Conservation (phyloP, 2,888 invertebrate species). For the Schrankia costaestrigalis region DNA sequence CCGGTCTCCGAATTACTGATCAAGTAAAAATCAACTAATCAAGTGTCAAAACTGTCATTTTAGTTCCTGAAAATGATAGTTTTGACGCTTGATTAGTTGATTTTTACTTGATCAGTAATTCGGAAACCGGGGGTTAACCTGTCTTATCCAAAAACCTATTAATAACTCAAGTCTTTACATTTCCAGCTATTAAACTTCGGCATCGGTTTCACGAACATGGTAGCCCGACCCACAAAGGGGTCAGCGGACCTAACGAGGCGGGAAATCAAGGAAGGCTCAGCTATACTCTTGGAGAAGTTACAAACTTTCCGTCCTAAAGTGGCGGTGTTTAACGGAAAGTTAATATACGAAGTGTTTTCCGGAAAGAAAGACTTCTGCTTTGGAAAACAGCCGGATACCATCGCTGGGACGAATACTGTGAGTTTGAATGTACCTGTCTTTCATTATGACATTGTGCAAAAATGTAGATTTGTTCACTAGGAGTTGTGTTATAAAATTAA, state of each 20-base stretch:
- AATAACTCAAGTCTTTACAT: background rate
- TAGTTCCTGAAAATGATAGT: too few species aligned
- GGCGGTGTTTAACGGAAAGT: slow-evolving; percentile 98
- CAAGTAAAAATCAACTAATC: too few species aligned
- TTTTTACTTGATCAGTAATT: background rate
- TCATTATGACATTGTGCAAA: background rate
- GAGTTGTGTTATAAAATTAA: too few species aligned
- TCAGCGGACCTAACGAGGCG: slow-evolving; percentile 96
- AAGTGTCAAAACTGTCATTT: too few species aligned
- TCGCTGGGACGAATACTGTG: slow-evolving; percentile 97
- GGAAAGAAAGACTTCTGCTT: slow-evolving; percentile 98
- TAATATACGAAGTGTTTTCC: slow-evolving; percentile 98
- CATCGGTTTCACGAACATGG: slow-evolving; percentile 99
- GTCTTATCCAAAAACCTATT: background rate
- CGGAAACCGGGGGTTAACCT: background rate
- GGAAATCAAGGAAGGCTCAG: slow-evolving; percentile 96
- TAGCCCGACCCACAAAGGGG: slow-evolving; percentile 96
- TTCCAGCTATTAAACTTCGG: slow-evolving; percentile 90
- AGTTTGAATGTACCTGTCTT: slow-evolving; percentile 50
- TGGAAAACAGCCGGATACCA: slow-evolving; percentile 95
- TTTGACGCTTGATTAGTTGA: too few species aligned
- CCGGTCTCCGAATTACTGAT: too few species aligned
- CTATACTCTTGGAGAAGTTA: slow-evolving; percentile 93
- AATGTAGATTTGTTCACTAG: too few species aligned
- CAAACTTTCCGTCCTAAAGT: slow-evolving; percentile 96